A percentile compares a stretch with the other conserved stretches of the same genome.
Conservation (phyloP, 1,140 invertebrate genomes). For the Eueides isabella region DNA sequence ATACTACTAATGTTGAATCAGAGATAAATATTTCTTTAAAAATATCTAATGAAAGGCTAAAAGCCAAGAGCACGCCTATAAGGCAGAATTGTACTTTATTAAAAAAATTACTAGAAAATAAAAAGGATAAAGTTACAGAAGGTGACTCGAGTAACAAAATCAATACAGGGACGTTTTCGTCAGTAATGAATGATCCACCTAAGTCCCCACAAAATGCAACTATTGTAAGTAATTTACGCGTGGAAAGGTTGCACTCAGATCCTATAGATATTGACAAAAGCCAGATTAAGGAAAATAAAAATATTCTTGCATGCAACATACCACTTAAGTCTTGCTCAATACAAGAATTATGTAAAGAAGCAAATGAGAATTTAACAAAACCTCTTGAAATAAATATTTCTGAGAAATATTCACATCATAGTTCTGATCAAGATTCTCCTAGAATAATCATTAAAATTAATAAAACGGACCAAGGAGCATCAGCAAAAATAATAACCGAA, state of each 20-base stretch:
- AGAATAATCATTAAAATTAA: conserved; percentile 82
- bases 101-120: conserved; percentile 70
- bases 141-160: conserved; percentile 42
- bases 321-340: conserved; percentile 42
- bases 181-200: conserved; percentile 30
- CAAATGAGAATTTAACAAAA: conserved; percentile 67
- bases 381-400: conserved; percentile 78
- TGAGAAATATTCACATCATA: conserved; percentile 66
- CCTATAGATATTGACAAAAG: conserved; percentile 25
- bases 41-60: conserved; percentile 27
- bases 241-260: conserved; percentile 35
- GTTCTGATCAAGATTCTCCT: conserved; percentile 79
- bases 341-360: conserved; percentile 58
- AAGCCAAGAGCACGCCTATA: conserved; percentile 42
- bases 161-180: conserved; percentile 41
- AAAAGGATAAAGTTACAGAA: conserved; percentile 47
- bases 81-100: conserved; percentile 71
- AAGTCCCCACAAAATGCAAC: conserved; percentile 36
- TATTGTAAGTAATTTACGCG: conserved; percentile 30
- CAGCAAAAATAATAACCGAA: conserved; percentile 79
- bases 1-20: conserved; percentile 16
- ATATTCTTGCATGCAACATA: conserved; percentile 29
- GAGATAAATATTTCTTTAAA: conserved; percentile 25
- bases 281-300: conserved; percentile 27
- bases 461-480: conserved; percentile 79